Evolutionary conservation across 2,888 invertebrate species (phyloP), one percentile per base, ranked within the genome.

Genomic region (Acheta domesticus): DNA sequence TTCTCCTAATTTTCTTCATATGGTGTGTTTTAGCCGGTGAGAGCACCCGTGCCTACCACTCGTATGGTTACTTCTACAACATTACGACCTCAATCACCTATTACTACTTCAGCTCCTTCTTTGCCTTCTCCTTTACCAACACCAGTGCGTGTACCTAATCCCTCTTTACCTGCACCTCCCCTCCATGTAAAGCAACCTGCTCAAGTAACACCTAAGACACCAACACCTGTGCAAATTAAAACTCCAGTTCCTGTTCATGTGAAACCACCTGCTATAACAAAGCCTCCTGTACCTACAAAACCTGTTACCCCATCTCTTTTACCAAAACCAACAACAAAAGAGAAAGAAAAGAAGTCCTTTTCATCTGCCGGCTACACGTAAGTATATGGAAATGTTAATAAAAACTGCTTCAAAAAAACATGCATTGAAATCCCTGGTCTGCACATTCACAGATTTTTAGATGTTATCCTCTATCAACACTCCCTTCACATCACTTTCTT

Each of bases 331-430:
- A 87, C 92, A 50, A 88, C 91, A 83, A 93, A 93, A 87, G 94
- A 94, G 83, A 94, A 93, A 85, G 93, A 94, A 84, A 94, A 93
- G 87, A 93, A 92, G 85, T 87, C 90, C 62, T 89, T 90, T 85
- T 89, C 91, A 79, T 89, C 90, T 62, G 88, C 89, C 77, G 89
- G 88, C 82, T 88, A 88, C 83, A 87, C 88, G 88, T 89, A 83
- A 85, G 87, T 85, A 77, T 49, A 23, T 36, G 36, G 36, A 36
- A 36, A 36, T 50, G 76, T 75, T 77, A 36, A 36, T 36, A 36
- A 36, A 36, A 36, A 5, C 36, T 36, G 36, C 36, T 36, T 36
- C 36, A 36, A 36, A 36, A 36, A 36, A 36, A 36, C 36, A 8
- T 36, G 36, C 36, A 36, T 36, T 36, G 36, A 36, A 36, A 36